Evolutionary conservation across 2,888 invertebrate species (phyloP), one percentile per base, ranked within the genome.

Genomic region (Acanthococcus lagerstroemiae): DNA sequence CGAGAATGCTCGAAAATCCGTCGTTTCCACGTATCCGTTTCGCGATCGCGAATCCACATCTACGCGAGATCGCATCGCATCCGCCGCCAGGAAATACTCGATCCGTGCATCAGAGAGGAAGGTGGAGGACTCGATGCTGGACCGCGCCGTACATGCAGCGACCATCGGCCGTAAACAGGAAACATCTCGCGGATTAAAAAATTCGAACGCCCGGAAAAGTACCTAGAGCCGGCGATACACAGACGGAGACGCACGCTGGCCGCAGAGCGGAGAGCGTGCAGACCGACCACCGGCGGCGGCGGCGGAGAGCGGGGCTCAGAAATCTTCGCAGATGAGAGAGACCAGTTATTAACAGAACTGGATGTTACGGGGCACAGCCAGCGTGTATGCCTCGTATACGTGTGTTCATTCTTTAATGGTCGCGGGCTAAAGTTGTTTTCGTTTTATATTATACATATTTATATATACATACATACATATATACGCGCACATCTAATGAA

Each of bases 371-470:
- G 37, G n/a, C 37, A 37, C 37, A n/a, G 37, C n/a, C n/a, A 37
- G n/a, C n/a, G 37, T 37, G 37, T 37, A 37, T 24, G 24, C 24
- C 21, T 24, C 24, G 52, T 52, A 22, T 24, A 15, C 22, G 21
- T 54, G 6, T 26, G 21, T 26, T 21, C 9, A 6, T 5, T 52
- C 12, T 30, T 30, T 55, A 61, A 61, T 61, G 61, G 48, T 48
- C 25, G 61, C 61, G 58, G 58, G 58, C 58, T 48, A n/a, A 44
- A 61, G 61, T 61, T 61, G 61, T 61, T 61, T 61, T 61, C 48
- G 61, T 61, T 55, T 55, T 21, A 15, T 26, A 12, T 12, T 22
- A 12, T 19, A n/a, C 12, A 9, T 52, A 52, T 37, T n/a, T n/a
- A n/a, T n/a, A n/a, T n/a, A n/a, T n/a, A n/a, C n/a, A n/a, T n/a